Base-by-base conservation (phyloP, 2,113 vertebrate genomes). In the Cathartes aura region DNA sequence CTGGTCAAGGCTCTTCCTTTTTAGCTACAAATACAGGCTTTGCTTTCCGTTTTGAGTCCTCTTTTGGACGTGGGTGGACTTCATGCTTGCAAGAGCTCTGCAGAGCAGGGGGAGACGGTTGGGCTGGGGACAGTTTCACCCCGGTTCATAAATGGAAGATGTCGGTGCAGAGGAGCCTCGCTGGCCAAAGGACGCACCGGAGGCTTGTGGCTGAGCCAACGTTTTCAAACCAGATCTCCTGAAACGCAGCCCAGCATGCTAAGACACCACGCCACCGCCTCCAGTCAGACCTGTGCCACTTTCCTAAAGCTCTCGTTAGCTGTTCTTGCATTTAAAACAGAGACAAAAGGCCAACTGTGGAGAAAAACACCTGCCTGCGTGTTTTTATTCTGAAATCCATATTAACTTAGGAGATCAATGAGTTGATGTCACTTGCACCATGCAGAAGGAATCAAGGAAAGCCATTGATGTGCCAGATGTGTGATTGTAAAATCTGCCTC, bases 351-450 rank as follows among this genome's bases (percentile, higher is more conserved):
- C 63, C 81, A 52, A 9, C 30, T 38, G 73, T 7, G 4, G 53
- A 58, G 87, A 81, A 81, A 22, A 83, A 47, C 84, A 94, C 90
- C 75, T 82, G 82, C 96, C 70, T 82, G 71, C n/a, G 6, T 82
- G 89, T 80, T 96, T 96, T 84, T 95, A 34, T 75, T 87, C 78
- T 97, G 89, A 95, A 94, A 62, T 67, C 78, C 82, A 0, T 70
- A 70, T 90, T 93, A 84, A 93, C 93, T 86, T 93, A 74, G 47
- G 81, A 98, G 97, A 97, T 98, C 92, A 98, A 95, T 94, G 97
- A 90, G 73, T 91, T 76, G 60, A 82, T 97, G 78, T 96, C 89
- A 72, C 90, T 97, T 94, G 85, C 90, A 67, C 59, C 91, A 63
- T 63, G 86, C 82, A 86, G 96, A 76, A 80, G 93, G 88, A 89